Conservation (phyloP, 2,797 vertebrate species). For the Brachymystax lenok region DNA sequence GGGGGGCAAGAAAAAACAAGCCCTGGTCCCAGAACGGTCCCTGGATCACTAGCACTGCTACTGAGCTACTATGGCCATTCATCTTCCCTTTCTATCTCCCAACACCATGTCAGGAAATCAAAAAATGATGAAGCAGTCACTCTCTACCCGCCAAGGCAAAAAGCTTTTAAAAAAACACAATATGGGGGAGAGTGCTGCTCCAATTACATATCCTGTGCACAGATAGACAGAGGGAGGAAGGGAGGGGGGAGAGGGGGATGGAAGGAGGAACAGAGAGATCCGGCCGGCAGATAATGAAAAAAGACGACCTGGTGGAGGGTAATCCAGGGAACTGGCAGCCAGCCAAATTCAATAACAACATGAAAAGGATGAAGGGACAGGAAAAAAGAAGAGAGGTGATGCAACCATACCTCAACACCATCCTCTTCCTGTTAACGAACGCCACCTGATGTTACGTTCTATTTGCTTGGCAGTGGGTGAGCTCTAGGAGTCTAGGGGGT, state of each 20-base stretch:
- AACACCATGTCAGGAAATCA: constrained; percentile 70
- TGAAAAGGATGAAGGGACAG: constrained; percentile 48
- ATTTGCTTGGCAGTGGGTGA: background rate
- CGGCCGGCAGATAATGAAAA: constrained; percentile 72
- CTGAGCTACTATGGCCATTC: constrained; percentile 60
- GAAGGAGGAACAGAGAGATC: constrained; percentile 52
- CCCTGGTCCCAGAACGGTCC: constrained; percentile 59
- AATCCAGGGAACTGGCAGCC: constrained; percentile 70
- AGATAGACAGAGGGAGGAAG: constrained; percentile 11
- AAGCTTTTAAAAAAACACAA: constrained; percentile 74
- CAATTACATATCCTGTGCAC: constrained; percentile 70
- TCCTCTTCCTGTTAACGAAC: background rate
- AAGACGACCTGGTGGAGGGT: constrained; percentile 68
- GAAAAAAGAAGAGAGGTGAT: constrained; percentile 55
- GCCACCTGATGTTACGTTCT: too few species aligned
- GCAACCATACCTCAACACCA: constrained; percentile 75
- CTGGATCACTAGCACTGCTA: constrained; percentile 61
- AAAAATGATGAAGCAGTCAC: constrained; percentile 73
- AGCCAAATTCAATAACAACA: constrained; percentile 74
- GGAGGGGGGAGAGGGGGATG: constrained; percentile 37
- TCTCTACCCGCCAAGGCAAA: constrained; percentile 60
- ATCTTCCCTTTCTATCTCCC: constrained; percentile 71
- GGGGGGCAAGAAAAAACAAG: background rate
- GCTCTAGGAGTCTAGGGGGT: background rate
- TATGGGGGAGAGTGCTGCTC: constrained; percentile 65